Percentiles rank a stretch among this genome's conserved stretches.
phyloP scores from a whole-genome alignment of 2,888 invertebrate species.

The Atethmia centrago region DNA sequence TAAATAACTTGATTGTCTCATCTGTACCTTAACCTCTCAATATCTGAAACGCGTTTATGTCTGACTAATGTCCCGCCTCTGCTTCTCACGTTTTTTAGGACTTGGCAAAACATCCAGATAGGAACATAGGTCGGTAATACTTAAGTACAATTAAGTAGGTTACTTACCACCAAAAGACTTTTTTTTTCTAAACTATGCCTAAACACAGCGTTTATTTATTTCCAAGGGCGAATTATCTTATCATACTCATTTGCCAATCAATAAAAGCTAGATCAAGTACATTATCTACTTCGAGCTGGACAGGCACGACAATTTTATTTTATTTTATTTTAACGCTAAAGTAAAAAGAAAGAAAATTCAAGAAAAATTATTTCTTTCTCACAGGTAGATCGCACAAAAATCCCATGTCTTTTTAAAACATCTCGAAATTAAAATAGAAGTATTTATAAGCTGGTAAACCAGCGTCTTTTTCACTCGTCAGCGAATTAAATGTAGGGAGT shows the following conservation, averaged over 20 bases:
- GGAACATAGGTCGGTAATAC: neutral
- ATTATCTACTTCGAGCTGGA: neutral
- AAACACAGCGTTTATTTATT: conserved; percentile 41
- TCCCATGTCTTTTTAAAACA: neutral
- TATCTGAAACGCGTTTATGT: neutral
- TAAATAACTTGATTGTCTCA: neutral
- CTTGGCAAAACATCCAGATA: neutral
- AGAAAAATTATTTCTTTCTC: neutral
- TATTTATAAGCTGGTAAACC: conserved; percentile 11
- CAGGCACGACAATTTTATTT: conserved; percentile 32
- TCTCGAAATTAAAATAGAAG: neutral
- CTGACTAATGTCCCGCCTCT: neutral
- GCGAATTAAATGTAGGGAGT: neutral
- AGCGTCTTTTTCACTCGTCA: neutral
- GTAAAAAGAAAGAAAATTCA: neutral
- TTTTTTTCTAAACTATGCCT: neutral
- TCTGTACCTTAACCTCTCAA: neutral
- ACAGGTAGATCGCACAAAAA: neutral
- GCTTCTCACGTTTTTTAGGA: neutral
- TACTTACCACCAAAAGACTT: neutral
- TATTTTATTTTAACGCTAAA: conserved; percentile 4
- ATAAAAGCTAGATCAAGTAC: neutral
- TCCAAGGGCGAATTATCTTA: conserved; percentile 6
- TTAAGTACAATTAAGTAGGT: neutral
- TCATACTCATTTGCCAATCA: conserved; percentile 7